Evolutionary conservation across 1,140 invertebrate genomes (phyloP), one percentile per base, ranked within the genome.

Genomic region (Drosophila subobscura): DNA sequence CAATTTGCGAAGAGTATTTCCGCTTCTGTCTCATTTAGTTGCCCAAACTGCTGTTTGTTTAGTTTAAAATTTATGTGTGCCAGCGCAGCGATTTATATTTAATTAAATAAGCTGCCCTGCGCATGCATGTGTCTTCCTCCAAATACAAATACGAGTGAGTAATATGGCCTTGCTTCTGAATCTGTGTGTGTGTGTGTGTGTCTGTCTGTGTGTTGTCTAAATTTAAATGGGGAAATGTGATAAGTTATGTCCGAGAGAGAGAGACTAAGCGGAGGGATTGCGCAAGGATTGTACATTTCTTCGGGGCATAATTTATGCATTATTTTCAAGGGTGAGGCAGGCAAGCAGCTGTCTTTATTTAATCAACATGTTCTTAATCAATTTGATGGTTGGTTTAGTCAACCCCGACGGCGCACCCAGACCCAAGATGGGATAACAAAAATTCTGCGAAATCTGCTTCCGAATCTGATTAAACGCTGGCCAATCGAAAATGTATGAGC

Each of bases 81-180:
- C 76, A 79, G 54, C 72, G 60, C 77, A 60, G 67, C 80, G 80
- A 84, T 85, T 85, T 85, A 77, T 70, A 85, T 85, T 83, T 85
- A 85, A 84, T 84, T 85, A 77, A 85, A 85, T 85, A 72, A 80
- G 59, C 79, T 47, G 37, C 14, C 66, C 10, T 20, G 16, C 16
- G 16, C 16, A 20, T 1, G 53, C 50, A 44, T 61, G 40, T 74
- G 58, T 55, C n/a, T 33, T 29, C 3, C 45, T 23, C 60, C 1
- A 4, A 5, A 37, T 12, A 27, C 37, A 25, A 25, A 57, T 33
- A 4, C 16, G 5, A 49, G 7, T 29, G 7, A 29, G 7, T n/a
- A n/a, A n/a, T n/a, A n/a, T n/a, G n/a, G n/a, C n/a, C n/a, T n/a
- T 29, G 7, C 6, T 29, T 2, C 29, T 33, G 29, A 12, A 7